A percentile compares a stretch with the other conserved stretches of the same genome.
Conservation (phyloP, 2,797 vertebrate genomes). For the Myotis pilosus region DNA sequence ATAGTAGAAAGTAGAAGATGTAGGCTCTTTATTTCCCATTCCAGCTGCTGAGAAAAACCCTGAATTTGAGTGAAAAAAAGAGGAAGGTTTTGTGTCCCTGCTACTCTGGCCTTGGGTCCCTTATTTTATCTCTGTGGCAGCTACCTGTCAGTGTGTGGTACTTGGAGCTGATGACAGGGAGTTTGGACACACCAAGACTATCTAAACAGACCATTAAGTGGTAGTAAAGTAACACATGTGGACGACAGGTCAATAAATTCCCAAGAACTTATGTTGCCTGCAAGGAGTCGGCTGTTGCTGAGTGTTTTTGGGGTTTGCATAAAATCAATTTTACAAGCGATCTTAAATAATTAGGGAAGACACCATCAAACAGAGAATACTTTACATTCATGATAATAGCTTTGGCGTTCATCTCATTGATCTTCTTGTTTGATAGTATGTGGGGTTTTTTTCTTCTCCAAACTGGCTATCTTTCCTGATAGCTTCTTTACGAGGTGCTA, state of each 20-base stretch:
- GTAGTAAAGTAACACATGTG: constrained; percentile 86
- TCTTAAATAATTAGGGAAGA: constrained; percentile 84
- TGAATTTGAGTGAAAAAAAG: constrained; percentile 80
- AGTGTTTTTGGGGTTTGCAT: constrained; percentile 82
- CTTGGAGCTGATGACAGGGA: constrained; percentile 81
- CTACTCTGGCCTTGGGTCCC: constrained; percentile 75
- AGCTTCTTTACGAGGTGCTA: constrained; percentile 56
- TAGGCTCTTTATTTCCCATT: constrained; percentile 34
- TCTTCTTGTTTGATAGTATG: constrained; percentile 49
- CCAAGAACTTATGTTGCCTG: constrained; percentile 81
- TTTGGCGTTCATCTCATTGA: constrained; percentile 55
- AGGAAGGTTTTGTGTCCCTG: constrained; percentile 73
- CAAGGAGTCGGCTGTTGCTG: constrained; percentile 79
- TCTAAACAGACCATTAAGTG: constrained; percentile 88
- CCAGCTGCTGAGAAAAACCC: constrained; percentile 66
- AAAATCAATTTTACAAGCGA: constrained; percentile 87
- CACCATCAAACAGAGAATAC: constrained; percentile 72
- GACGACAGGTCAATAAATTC: constrained; percentile 87
- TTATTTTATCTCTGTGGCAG: constrained; percentile 84
- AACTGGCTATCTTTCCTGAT: constrained; percentile 41
- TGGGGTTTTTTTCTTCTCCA: not conserved
- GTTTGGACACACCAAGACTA: constrained; percentile 85
- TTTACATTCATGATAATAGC: constrained; percentile 65
- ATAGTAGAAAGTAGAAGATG: constrained; percentile 53
- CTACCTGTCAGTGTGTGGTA: constrained; percentile 82